phyloP scores from a whole-genome alignment of 1,140 invertebrate genomes.

The Globodera rostochiensis region DNA sequence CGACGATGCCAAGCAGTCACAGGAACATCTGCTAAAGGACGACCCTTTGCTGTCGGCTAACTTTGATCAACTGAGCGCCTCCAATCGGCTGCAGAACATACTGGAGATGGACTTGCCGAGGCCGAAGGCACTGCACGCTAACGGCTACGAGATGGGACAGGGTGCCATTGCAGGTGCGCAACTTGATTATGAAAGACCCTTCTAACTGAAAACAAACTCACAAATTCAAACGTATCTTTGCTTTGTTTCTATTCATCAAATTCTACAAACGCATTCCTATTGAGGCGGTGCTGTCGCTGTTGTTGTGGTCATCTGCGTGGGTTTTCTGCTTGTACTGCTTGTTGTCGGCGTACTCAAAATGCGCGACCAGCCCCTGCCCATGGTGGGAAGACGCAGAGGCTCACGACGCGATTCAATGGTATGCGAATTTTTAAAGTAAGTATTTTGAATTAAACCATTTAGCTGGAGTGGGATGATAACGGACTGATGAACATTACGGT shows the following conservation, averaged over 20 bases:
- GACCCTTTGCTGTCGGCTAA: constrained; percentile 59
- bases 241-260: too few relatives aligned
- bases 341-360: constrained; percentile 65
- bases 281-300: constrained; percentile 61
- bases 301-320: constrained; percentile 64
- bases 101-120: constrained; percentile 65
- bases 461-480: constrained; percentile 65
- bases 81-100: constrained; percentile 63
- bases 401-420: constrained; percentile 48
- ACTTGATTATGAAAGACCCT: not conserved
- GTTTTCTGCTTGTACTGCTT: constrained; percentile 62
- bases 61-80: constrained; percentile 60
- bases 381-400: constrained; percentile 38
- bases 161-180: constrained; percentile 58
- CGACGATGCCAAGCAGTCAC: not conserved
- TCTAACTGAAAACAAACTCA: constrained; percentile 20
- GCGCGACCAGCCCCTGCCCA: constrained; percentile 57
- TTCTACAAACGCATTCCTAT: not conserved
- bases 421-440: not conserved
- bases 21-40: constrained; percentile 38
- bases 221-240: too few relatives aligned
- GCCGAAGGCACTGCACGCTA: constrained; percentile 61
- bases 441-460: constrained; percentile 5
- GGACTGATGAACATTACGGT: constrained; percentile 65
- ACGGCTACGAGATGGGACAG: constrained; percentile 63